phyloP scores from a whole-genome alignment of 1,140 invertebrate species.

The Polyergus mexicanus region DNA sequence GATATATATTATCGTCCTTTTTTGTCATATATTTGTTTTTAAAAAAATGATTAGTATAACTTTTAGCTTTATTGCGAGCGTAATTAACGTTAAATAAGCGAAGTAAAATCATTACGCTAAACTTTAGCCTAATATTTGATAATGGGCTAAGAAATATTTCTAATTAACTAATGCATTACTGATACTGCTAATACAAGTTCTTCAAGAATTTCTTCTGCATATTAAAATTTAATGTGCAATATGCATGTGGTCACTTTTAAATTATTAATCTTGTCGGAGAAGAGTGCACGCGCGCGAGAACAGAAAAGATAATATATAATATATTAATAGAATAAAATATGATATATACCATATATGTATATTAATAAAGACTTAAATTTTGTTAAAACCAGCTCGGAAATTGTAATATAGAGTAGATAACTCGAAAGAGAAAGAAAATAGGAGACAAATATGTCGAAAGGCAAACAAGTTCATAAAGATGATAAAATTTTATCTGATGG shows the following conservation, averaged over 20 bases:
- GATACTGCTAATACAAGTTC: background rate
- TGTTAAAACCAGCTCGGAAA: background rate
- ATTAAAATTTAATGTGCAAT: slow-evolving; percentile 1
- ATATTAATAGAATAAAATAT: background rate
- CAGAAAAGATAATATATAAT: background rate
- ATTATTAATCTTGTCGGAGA: slow-evolving; percentile 6
- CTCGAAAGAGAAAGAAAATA: background rate
- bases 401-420: background rate
- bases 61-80: background rate
- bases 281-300: no score
- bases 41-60: background rate
- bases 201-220: background rate
- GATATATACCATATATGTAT: no score
- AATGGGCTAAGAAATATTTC: background rate
- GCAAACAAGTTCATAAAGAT: background rate
- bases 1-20: background rate
- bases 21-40: background rate
- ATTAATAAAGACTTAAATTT: background rate
- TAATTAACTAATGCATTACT: background rate
- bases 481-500: background rate
- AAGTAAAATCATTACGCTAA: background rate
- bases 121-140: background rate
- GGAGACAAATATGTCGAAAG: background rate
- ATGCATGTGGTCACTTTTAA: background rate
- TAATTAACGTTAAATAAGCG: background rate